phyloP scores from a whole-genome alignment of 37 sponge, comb jelly and placozoan species.

The Amphimedon queenslandica region DNA sequence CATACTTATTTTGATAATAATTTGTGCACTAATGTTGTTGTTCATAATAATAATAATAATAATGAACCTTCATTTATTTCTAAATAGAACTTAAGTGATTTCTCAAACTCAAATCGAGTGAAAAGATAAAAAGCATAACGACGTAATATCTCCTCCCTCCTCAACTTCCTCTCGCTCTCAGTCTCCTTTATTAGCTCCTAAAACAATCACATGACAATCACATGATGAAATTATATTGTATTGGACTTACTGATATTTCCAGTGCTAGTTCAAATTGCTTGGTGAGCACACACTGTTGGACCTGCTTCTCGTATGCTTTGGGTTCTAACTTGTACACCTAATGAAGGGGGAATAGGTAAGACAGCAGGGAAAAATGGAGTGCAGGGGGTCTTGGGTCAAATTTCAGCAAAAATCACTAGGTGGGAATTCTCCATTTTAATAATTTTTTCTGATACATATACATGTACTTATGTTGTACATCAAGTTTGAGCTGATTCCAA shows the following conservation, averaged over 20 bases:
- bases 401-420: too few species aligned
- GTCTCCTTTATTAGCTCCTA: conserved; percentile 56
- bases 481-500: too few species aligned
- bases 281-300: conserved; percentile 8
- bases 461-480: too few species aligned
- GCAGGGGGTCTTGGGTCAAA: conserved; percentile 17
- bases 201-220: background rate
- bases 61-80: conserved; percentile 54
- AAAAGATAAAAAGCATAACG: conserved; percentile 71
- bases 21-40: background rate
- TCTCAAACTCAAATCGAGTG: conserved; percentile 59
- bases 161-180: conserved; percentile 18
- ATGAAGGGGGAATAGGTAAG: background rate
- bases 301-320: conserved; percentile 23
- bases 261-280: conserved; percentile 63
- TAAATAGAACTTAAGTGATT: conserved; percentile 51
- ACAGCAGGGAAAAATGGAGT: background rate
- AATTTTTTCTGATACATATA: too few species aligned
- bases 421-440: too few species aligned
- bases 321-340: conserved; percentile 37
- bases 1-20: background rate
- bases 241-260: conserved; percentile 38
- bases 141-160: conserved; percentile 35
- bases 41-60: too few species aligned
- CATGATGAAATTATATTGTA: background rate